Conservation (phyloP, 2,888 invertebrate species). For the Hypomecis atomaria region DNA sequence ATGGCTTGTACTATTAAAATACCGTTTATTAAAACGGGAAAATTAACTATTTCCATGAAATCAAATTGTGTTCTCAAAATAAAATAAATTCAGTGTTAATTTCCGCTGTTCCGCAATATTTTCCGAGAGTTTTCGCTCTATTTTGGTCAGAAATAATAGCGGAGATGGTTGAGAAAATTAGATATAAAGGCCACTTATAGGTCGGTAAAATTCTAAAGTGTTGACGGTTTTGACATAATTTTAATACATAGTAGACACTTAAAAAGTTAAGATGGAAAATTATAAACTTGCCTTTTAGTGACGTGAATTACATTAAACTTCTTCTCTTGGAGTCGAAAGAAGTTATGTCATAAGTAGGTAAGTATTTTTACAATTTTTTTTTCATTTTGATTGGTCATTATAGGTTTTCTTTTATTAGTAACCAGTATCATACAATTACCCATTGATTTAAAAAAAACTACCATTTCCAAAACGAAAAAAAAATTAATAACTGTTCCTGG, state of each 20-base stretch:
- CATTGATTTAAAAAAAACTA: too few species aligned
- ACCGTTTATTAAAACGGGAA: not conserved
- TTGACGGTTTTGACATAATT: conserved; percentile 40
- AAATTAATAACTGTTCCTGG: too few species aligned
- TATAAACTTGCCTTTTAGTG: conserved; percentile 12
- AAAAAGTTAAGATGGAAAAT: conserved; percentile 33
- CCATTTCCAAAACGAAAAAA: too few species aligned
- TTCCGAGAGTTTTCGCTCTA: conserved; percentile 43
- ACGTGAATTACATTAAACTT: too few species aligned
- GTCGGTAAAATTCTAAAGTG: conserved; percentile 52
- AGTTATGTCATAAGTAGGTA: too few species aligned
- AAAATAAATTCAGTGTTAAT: conserved; percentile 1
- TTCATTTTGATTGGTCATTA: too few species aligned
- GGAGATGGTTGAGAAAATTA: conserved; percentile 54
- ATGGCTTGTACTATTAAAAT: too few species aligned
- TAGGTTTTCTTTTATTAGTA: too few species aligned
- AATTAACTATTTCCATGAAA: conserved; percentile 1
- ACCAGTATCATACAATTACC: too few species aligned
- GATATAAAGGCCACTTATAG: conserved; percentile 62
- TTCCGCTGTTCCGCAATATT: not conserved
- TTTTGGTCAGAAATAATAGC: conserved; percentile 51
- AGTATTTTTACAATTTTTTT: too few species aligned
- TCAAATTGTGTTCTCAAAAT: not conserved
- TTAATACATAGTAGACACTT: not conserved
- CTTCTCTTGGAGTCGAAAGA: too few species aligned